A percentile compares a stretch with the other conserved stretches of the same genome.
Evolutionary conservation across 2,113 vertebrate genomes (phyloP).

Genomic region (Dolichotis patagonum): DNA sequence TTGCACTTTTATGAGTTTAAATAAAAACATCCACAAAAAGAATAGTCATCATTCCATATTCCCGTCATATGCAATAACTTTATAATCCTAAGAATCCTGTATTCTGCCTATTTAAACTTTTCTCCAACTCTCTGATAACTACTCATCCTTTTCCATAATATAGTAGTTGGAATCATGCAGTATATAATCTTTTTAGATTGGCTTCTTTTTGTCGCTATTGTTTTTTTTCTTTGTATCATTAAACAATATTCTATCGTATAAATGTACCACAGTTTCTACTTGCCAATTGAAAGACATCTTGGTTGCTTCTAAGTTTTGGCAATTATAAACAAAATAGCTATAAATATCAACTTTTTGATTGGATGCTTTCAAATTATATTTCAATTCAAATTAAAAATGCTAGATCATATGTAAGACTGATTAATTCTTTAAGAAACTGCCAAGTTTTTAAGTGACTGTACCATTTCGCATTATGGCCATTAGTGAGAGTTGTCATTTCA

Average conservation of each 20-base stretch:
- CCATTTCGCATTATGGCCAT: background rate
- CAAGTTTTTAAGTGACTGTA: background rate
- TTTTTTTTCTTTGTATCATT: background rate
- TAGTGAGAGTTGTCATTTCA: background rate
- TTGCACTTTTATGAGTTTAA: background rate
- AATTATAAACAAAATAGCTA: background rate
- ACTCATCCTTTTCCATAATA: background rate
- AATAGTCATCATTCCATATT: background rate
- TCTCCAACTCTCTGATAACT: background rate
- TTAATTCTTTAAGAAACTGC: constrained; percentile 18
- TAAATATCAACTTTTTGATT: background rate
- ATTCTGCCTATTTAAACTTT: background rate
- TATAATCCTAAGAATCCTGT: background rate
- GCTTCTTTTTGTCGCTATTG: background rate
- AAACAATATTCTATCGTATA: background rate
- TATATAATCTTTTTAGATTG: background rate
- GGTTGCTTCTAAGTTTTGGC: background rate
- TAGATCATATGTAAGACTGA: background rate
- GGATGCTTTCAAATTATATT: background rate
- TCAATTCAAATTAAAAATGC: background rate
- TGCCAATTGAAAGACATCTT: constrained; percentile 3
- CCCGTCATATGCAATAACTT: background rate
- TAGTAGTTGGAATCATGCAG: background rate
- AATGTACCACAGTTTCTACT: background rate
- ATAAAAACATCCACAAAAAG: background rate